These are phyloP conservation scores for Pomatostomus ruficeps DNA, from an alignment of 2,113 vertebrate species.

Conservation along the genomic window DNA sequence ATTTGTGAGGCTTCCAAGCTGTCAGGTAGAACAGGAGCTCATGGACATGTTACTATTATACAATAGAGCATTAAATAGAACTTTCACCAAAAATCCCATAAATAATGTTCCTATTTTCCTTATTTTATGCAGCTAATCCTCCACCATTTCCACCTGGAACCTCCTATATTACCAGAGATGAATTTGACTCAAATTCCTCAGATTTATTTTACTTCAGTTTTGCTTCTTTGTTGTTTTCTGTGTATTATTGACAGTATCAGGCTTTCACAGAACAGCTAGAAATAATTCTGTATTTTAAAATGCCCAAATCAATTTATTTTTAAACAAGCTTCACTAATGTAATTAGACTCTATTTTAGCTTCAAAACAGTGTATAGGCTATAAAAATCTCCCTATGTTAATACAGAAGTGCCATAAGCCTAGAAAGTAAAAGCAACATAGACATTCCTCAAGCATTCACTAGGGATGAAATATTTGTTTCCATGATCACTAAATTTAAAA, in stretches of 20 bases:
- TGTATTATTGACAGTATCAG: not conserved
- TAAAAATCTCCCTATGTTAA: not conserved
- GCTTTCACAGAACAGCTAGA: not conserved
- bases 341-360: not conserved
- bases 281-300: not conserved
- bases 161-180: not conserved
- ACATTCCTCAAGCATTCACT: not conserved
- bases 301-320: not conserved
- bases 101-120: not conserved
- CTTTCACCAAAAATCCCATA: not conserved
- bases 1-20: constrained; percentile 5
- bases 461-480: not conserved
- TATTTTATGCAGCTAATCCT: not conserved
- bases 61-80: not conserved
- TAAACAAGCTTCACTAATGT: not conserved
- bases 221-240: not conserved
- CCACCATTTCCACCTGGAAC: not conserved
- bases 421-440: not conserved
- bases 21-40: constrained; percentile 1
- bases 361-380: not conserved
- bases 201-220: not conserved
- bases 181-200: not conserved
- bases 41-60: not conserved
- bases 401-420: not conserved
- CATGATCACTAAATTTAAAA: not conserved